Conservation (phyloP, 2,888 invertebrate genomes). For the Parelbella ahira region DNA sequence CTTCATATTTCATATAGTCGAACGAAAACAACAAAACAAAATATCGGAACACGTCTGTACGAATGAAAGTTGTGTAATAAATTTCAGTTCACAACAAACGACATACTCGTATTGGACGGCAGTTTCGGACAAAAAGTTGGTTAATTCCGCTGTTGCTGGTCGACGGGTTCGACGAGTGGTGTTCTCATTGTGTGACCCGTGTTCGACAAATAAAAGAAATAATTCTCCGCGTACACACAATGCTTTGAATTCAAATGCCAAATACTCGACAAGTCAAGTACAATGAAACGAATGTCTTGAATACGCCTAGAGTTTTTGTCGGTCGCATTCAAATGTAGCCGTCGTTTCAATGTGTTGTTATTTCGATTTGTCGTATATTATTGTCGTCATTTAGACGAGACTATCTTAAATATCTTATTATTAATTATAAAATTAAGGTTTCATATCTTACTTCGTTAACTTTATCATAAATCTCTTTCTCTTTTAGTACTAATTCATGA, state of each 20-base stretch:
- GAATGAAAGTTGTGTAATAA: conserved; percentile 13
- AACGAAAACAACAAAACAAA: not conserved
- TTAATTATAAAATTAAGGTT: no score
- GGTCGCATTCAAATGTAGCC: no score
- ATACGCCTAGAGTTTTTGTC: no score
- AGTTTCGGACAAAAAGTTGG: conserved; percentile 11
- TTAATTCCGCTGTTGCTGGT: conserved; percentile 4
- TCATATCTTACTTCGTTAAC: no score
- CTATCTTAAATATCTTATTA: no score
- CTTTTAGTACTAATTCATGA: no score
- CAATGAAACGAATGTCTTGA: not conserved
- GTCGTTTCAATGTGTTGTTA: no score
- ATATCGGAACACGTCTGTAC: not conserved
- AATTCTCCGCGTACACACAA: not conserved
- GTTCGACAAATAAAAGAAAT: conserved; percentile 15
- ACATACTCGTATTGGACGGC: conserved; percentile 2
- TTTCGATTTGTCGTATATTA: no score
- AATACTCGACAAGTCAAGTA: conserved; percentile 1
- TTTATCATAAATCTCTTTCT: no score
- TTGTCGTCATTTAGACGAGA: no score
- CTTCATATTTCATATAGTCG: no score
- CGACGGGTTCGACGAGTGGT: conserved; percentile 14
- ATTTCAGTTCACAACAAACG: conserved; percentile 14
- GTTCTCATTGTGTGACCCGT: conserved; percentile 19
- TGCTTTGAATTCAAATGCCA: not conserved